Evolutionary conservation across 2,888 invertebrate genomes (phyloP), one percentile per base, ranked within the genome.

Genomic region (Quadroppia sp.): DNA sequence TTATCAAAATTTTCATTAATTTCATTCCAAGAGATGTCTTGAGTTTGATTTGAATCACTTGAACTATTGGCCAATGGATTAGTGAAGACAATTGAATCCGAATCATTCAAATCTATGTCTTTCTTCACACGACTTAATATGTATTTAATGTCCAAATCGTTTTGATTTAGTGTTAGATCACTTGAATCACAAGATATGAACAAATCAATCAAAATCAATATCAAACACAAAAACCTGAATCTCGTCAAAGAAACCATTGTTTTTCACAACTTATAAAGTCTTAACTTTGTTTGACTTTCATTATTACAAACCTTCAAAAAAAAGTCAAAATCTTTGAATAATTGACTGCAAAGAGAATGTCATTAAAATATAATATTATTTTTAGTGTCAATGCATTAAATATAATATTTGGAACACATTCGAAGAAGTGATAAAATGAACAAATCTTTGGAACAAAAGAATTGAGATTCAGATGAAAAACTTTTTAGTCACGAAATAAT

Each of bases 11-110:
- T 75, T 50, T 36, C 25, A 32, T 76, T 75, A 23, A 76, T 53
- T 69, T 76, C 72, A 48, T 48, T 42, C 74, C 74, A 76, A n/a
- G 75, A 69, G 13, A 76, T 75, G 23, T 70, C 15, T 20, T n/a
- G 11, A 7, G 42, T 69, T 23, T 72, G 50, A 17, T 71, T 61
- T 17, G 48, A 64, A 40, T 72, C 61, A 32, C 48, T 42, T 15
- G 45, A 20, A 36, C 25, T 30, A 48, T 59, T 23, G 6, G 2
- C 67, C 15, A 32, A 3, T 30, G 13, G 3, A 61, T 61, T 61
- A 4, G n/a, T 25, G 9, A 32, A 17, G 9, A 17, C 13, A 4
- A 61, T 6, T 4, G 56, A 32, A 61, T 61, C 30, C 30, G 30
- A 17, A 32, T 61, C 61, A 61, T 13, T 30, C 6, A 30, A 25